Conservation (phyloP, 2,113 vertebrate genomes). For the Ptilonorhynchus violaceus region DNA sequence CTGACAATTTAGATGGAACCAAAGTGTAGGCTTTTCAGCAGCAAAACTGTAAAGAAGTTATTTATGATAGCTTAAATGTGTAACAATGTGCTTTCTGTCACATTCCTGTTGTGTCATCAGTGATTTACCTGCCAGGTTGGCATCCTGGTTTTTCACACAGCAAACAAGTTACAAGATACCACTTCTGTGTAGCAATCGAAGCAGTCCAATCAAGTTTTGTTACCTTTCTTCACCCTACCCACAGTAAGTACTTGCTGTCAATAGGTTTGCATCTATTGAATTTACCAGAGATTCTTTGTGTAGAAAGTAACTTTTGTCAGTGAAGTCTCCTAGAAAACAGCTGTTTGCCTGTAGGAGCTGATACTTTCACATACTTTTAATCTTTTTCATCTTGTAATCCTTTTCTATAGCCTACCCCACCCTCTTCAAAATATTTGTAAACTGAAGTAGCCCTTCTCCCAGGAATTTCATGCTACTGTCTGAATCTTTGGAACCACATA, state of each 20-base stretch:
- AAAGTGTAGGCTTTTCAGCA: not conserved
- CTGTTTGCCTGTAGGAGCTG: not conserved
- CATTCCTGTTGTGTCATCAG: not conserved
- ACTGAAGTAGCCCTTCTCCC: not conserved
- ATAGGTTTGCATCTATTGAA: not conserved
- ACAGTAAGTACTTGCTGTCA: not conserved
- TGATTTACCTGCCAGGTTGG: not conserved
- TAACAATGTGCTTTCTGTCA: rapidly evolving
- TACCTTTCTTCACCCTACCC: not conserved
- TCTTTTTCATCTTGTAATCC: not conserved
- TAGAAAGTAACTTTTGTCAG: not conserved
- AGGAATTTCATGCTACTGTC: not conserved
- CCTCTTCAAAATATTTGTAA: not conserved
- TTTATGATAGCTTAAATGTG: not conserved
- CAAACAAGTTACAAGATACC: not conserved
- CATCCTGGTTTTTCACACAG: not conserved
- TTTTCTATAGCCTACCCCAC: not conserved
- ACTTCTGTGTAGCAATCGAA: not conserved
- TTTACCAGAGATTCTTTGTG: not conserved
- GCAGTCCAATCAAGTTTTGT: not conserved
- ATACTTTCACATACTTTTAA: not conserved
- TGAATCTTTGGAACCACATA: not conserved
- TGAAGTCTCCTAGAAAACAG: not conserved
- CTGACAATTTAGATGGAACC: not conserved
- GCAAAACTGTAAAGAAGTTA: not conserved